Percentiles rank a stretch among this genome's conserved stretches.
Evolutionary conservation across 1,140 invertebrate species (phyloP).

Genomic region (Danaus plexippus): DNA sequence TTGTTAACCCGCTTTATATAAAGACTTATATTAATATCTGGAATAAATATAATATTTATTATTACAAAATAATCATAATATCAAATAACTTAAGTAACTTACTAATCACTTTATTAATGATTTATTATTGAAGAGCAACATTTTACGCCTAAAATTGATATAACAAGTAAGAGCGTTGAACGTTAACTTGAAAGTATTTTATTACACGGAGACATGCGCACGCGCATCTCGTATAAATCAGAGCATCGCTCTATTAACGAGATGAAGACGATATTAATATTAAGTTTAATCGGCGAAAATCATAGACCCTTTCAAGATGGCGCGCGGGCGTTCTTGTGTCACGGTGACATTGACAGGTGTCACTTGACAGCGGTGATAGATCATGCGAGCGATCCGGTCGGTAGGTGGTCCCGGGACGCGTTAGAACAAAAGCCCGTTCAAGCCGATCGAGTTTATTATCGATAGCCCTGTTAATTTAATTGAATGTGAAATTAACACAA

Average conservation of each 20-base stretch:
- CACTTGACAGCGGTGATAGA: conserved; percentile 53
- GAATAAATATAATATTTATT: too few relatives aligned
- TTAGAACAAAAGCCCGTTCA: conserved; percentile 34
- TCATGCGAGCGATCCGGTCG: conserved; percentile 55
- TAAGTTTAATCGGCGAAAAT: neutral
- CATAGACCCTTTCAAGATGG: conserved; percentile 16
- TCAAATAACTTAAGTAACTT: too few relatives aligned
- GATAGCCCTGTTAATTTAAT: conserved; percentile 29
- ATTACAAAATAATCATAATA: too few relatives aligned
- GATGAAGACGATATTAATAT: neutral
- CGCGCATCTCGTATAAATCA: neutral
- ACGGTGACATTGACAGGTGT: conserved; percentile 65
- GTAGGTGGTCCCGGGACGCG: conserved; percentile 45
- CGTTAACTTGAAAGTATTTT: too few relatives aligned
- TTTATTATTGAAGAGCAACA: too few relatives aligned
- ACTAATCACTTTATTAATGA: too few relatives aligned
- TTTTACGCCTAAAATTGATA: too few relatives aligned
- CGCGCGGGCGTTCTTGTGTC: conserved; percentile 54
- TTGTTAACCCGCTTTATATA: too few relatives aligned
- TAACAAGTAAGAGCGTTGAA: too few relatives aligned
- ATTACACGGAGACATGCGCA: too few relatives aligned
- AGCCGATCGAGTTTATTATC: conserved; percentile 30
- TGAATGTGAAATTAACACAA: conserved; percentile 24
- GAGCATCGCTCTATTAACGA: neutral
- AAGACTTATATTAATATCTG: too few relatives aligned